These are phyloP conservation scores for Petrocephalus sullivani DNA, from an alignment of 2,797 vertebrate species.

Conservation along the genomic window DNA sequence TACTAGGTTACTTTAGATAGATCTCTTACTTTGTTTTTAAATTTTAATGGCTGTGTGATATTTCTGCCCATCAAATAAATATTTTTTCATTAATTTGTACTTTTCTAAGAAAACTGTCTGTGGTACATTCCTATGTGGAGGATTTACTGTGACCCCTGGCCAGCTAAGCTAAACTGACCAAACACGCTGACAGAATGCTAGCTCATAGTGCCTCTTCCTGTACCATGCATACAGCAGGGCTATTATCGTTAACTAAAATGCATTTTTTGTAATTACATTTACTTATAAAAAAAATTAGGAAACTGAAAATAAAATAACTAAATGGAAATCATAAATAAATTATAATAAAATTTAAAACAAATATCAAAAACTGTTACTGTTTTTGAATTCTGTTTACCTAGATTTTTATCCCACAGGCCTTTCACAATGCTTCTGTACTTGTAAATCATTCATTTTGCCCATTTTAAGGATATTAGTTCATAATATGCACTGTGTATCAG, in stretches of 20 bases:
- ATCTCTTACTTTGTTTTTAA: background rate
- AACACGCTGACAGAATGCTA: background rate
- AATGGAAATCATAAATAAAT: no score
- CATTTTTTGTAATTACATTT: no score
- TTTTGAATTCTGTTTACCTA: background rate
- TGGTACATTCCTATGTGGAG: background rate
- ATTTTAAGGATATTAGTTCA: background rate
- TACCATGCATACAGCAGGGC: background rate
- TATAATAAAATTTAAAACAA: background rate
- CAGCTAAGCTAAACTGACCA: background rate
- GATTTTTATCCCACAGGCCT: background rate
- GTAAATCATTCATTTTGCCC: background rate
- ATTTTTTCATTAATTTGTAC: background rate
- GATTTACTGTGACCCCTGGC: background rate
- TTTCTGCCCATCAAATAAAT: background rate
- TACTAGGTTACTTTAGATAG: background rate
- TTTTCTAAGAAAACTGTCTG: background rate
- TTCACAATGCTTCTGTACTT: background rate
- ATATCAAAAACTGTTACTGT: background rate
- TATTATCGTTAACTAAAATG: background rate
- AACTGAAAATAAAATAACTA: no score
- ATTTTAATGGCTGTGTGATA: background rate
- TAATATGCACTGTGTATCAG: background rate
- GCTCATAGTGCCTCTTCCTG: background rate
- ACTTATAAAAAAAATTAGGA: no score